A percentile compares a stretch with the other conserved stretches of the same genome.
Conservation (phyloP, 1,140 invertebrate genomes). For the Polypedilum pembai region DNA sequence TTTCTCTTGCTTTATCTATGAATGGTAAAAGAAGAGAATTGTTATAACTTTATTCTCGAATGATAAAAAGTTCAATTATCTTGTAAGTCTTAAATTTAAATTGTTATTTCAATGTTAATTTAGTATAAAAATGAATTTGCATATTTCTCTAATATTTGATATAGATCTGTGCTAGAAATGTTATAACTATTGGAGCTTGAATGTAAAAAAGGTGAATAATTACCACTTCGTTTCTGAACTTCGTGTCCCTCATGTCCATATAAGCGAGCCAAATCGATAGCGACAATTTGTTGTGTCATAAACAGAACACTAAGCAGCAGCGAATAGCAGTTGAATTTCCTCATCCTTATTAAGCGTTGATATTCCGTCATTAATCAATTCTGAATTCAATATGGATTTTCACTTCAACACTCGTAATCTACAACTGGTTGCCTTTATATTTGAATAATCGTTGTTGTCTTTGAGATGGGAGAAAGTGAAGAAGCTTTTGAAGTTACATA, state of each 20-base stretch:
- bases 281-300: slow-evolving; percentile 31
- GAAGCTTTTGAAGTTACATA: too few species aligned
- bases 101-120: not conserved
- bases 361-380: too few species aligned
- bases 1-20: too few species aligned
- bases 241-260: slow-evolving; percentile 39
- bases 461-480: too few species aligned
- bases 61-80: not conserved
- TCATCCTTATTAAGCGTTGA: not conserved
- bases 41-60: too few species aligned
- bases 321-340: slow-evolving; percentile 25
- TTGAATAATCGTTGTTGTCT: too few species aligned
- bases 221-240: slow-evolving; percentile 41
- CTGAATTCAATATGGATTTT: too few species aligned
- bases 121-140: not conserved
- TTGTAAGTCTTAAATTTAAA: not conserved
- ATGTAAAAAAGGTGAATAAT: slow-evolving; percentile 31
- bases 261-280: slow-evolving; percentile 43
- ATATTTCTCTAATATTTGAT: not conserved
- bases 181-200: not conserved
- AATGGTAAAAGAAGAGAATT: too few species aligned
- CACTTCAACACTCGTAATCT: too few species aligned
- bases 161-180: not conserved
- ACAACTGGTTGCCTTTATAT: too few species aligned
- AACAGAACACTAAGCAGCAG: slow-evolving; percentile 33